Percentiles rank a stretch among this genome's conserved stretches.
Evolutionary conservation across 2,888 invertebrate species (phyloP).

Genomic region (Ichneumon xanthorius): DNA sequence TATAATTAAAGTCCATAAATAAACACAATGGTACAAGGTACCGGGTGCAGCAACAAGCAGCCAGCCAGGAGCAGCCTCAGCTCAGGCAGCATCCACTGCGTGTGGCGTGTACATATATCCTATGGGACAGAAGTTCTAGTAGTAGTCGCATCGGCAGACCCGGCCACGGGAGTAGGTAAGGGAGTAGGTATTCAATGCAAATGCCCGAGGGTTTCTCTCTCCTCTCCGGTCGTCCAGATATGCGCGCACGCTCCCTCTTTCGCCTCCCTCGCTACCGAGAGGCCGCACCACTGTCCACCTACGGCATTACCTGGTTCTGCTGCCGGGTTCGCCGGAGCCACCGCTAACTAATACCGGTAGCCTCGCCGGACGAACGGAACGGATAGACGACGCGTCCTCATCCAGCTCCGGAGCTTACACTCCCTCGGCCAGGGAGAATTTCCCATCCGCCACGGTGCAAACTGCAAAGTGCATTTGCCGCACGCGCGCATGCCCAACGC

Average conservation of each 20-base stretch:
- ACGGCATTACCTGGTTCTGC: conserved; percentile 58
- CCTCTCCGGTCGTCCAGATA: conserved; percentile 35
- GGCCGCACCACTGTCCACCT: conserved; percentile 34
- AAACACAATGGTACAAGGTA: conserved; percentile 84
- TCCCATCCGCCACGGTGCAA: conserved; percentile 41
- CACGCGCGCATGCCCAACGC: not conserved
- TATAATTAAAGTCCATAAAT: conserved; percentile 85
- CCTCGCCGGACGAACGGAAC: conserved; percentile 38
- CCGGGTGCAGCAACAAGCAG: conserved; percentile 68
- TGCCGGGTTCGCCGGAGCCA: conserved; percentile 32
- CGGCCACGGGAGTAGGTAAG: conserved; percentile 76
- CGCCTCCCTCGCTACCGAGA: conserved; percentile 30
- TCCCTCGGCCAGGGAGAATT: conserved; percentile 42
- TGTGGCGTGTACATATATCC: conserved; percentile 25
- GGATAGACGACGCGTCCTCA: conserved; percentile 16
- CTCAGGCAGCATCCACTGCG: conserved; percentile 56
- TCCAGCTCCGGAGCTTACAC: conserved; percentile 36
- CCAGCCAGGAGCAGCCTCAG: conserved; percentile 51
- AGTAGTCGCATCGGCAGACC: conserved; percentile 62
- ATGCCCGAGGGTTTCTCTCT: conserved; percentile 74
- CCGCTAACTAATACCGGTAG: conserved; percentile 43
- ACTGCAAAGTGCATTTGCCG: conserved; percentile 32
- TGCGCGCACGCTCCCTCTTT: conserved; percentile 44
- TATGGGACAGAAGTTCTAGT: conserved; percentile 58
- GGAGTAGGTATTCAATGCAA: conserved; percentile 83